A percentile compares a stretch with the other conserved stretches of the same genome.
These are phyloP conservation scores for Elymnias hypermnestra DNA, from an alignment of 1,140 invertebrate genomes.

Conservation along the genomic window DNA sequence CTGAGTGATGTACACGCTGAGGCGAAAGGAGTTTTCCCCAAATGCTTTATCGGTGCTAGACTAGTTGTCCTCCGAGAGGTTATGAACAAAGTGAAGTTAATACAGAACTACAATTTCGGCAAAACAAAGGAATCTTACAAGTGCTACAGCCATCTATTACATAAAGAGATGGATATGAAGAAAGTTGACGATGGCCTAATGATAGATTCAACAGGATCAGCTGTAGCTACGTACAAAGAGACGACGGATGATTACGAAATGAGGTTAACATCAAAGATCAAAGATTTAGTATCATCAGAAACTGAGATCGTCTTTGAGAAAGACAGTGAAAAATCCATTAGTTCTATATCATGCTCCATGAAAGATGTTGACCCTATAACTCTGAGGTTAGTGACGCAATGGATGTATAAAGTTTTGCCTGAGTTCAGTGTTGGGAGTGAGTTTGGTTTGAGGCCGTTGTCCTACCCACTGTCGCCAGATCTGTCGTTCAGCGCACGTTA, in stretches of 20 bases:
- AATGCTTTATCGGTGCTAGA: constrained; percentile 59
- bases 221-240: constrained; percentile 53
- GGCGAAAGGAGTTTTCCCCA: constrained; percentile 58
- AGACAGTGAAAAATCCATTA: constrained; percentile 34
- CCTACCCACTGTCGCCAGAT: constrained; percentile 30
- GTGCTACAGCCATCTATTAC: constrained; percentile 42
- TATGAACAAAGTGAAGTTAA: constrained; percentile 53
- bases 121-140: constrained; percentile 48
- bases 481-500: constrained; percentile 50
- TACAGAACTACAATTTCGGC: constrained; percentile 61
- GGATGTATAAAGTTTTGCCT: constrained; percentile 47
- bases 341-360: constrained; percentile 44
- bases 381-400: constrained; percentile 45
- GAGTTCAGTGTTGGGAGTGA: constrained; percentile 47
- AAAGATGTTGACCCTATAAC: constrained; percentile 54
- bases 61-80: constrained; percentile 49
- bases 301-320: constrained; percentile 53
- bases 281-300: constrained; percentile 55
- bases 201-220: constrained; percentile 50
- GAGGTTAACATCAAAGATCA: constrained; percentile 52
- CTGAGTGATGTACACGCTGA: constrained; percentile 55
- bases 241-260: constrained; percentile 41
- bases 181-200: constrained; percentile 41
- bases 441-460: constrained; percentile 32
- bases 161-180: constrained; percentile 55